Evolutionary conservation across 2,888 invertebrate species (phyloP), one percentile per base, ranked within the genome.

Genomic region (Caenorhabditis sp.): DNA sequence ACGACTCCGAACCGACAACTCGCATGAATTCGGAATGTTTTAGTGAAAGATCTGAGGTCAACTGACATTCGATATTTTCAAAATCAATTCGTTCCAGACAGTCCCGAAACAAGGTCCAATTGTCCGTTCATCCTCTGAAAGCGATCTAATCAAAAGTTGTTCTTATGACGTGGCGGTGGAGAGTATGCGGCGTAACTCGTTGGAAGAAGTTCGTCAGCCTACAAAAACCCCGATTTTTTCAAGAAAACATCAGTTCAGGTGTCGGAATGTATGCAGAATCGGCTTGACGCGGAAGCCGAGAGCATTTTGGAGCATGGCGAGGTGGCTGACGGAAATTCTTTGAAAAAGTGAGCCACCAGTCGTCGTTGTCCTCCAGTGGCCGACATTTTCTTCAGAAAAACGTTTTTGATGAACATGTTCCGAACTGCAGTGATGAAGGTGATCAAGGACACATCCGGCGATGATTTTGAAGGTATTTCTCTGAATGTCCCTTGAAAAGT

Each of bases 371-470:
- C n/a, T n/a, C n/a, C n/a, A n/a, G n/a, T n/a, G n/a, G n/a, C n/a
- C n/a, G n/a, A n/a, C n/a, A n/a, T n/a, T n/a, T 66, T 65, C 32
- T 41, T 11, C 50, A 68, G 68, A 27, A 68, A 68, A 39, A 68
- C 68, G 8, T 68, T 59, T 35, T n/a, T 68, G 24, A 59, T 68
- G 68, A 68, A 68, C 43, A 68, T 68, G 68, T 68, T 68, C 26
- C 68, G 68, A 50, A 68, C 68, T 32, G 68, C 68, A 35, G 68
- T 68, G 41, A 17, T 68, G 5, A 68, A 68, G 52, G 68, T 68
- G 58, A 68, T 68, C 43, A 43, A 32, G 22, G 59, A 68, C 11
- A 50, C 50, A 11, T 50, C 59, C 35, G 68, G 58, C 2, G 59
- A 68, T 24, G 68, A 68, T 8, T 26, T n/a, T 13, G 68, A 68